These are phyloP conservation scores for Eolophus roseicapilla DNA, from an alignment of 2,113 vertebrate species.

Conservation along the genomic window DNA sequence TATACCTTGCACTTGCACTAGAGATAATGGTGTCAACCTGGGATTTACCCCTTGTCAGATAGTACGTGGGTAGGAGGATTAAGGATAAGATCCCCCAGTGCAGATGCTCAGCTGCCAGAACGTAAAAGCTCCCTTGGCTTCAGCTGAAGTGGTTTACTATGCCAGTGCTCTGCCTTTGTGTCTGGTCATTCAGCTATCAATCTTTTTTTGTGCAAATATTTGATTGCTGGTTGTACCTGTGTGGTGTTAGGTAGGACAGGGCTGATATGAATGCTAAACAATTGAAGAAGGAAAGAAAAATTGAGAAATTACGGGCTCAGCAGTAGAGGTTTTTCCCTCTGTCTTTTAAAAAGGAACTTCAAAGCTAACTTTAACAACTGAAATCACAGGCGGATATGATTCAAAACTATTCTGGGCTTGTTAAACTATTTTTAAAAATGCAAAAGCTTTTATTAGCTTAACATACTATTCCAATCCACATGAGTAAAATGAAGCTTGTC, in stretches of 20 bases:
- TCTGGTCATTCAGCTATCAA: not conserved
- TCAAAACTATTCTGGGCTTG: constrained; percentile 20
- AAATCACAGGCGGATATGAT: constrained; percentile 18
- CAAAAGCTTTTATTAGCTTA: constrained; percentile 37
- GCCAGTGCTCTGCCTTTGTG: not conserved
- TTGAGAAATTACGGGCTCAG: not conserved
- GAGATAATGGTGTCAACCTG: not conserved
- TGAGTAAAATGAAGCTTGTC: not conserved
- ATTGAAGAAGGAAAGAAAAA: not conserved
- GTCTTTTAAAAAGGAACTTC: not conserved
- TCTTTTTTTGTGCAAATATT: not conserved
- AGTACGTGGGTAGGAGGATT: not conserved
- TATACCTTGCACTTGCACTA: not conserved
- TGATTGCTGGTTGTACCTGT: not conserved
- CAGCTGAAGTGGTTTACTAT: not conserved
- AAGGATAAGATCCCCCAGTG: not conserved
- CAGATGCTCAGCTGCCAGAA: not conserved
- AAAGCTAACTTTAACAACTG: not conserved
- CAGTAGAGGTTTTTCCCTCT: not conserved
- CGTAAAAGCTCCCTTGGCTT: not conserved
- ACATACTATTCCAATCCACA: constrained; percentile 2
- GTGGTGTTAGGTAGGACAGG: not conserved
- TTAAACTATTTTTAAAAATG: constrained; percentile 45
- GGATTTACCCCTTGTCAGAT: not conserved
- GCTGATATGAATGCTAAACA: not conserved